Conservation (phyloP, 2,113 vertebrate species). For the Ramphastos sulfuratus region DNA sequence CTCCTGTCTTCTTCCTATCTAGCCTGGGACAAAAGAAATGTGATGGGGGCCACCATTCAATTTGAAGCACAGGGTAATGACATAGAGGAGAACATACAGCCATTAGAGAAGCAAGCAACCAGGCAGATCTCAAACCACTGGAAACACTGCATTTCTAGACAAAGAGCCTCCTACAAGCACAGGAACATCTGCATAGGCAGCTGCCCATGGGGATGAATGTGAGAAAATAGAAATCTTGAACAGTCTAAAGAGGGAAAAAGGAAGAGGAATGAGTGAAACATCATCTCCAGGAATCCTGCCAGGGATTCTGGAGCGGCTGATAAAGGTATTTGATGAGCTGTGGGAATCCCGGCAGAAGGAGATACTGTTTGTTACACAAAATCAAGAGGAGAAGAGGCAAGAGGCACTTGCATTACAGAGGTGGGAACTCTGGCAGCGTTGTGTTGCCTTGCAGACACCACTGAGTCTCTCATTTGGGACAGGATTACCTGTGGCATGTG, state of each 20-base stretch:
- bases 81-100: neutral
- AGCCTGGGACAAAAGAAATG: neutral
- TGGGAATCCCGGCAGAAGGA: neutral
- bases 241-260: neutral
- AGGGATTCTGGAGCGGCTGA: neutral
- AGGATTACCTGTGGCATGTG: neutral
- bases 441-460: neutral
- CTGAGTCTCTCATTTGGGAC: neutral
- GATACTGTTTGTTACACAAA: neutral
- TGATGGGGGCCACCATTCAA: neutral
- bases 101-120: neutral
- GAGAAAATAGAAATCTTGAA: neutral
- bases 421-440: neutral
- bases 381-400: neutral
- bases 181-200: neutral
- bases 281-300: neutral
- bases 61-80: neutral
- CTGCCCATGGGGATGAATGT: neutral
- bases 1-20: neutral
- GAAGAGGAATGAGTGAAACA: neutral
- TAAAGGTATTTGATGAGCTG: neutral
- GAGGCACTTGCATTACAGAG: neutral
- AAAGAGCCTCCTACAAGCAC: neutral
- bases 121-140: neutral
- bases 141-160: neutral